Evolutionary conservation across 1,140 invertebrate genomes (phyloP).

Genomic region (Stegodyphus mimosarum): DNA sequence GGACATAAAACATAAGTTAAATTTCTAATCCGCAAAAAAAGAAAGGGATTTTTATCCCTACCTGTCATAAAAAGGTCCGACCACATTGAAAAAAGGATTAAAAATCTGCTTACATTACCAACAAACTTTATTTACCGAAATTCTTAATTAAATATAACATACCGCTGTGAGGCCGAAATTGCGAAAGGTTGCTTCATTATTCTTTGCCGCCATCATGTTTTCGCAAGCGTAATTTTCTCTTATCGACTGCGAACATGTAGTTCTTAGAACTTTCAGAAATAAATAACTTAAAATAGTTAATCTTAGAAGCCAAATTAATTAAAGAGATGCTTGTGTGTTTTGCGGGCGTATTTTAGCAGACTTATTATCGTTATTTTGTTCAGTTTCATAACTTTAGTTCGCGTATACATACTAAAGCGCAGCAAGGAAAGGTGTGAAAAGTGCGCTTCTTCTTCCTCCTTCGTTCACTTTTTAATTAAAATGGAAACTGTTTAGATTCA

Average conservation of each 20-base stretch:
- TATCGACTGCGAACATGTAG: not conserved
- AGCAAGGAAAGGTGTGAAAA: too few species aligned
- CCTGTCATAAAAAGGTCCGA: too few species aligned
- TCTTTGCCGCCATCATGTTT: not conserved
- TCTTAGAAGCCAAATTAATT: not conserved
- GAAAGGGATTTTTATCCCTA: too few species aligned
- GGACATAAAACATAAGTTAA: too few species aligned
- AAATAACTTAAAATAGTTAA: not conserved
- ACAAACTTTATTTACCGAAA: not conserved
- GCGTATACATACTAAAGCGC: too few species aligned
- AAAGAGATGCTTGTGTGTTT: not conserved
- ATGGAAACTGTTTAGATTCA: too few species aligned
- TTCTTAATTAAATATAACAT: not conserved
- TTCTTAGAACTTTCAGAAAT: not conserved
- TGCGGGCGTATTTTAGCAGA: not conserved
- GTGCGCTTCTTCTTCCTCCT: too few species aligned
- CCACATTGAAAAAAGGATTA: too few species aligned
- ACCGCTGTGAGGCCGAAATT: not conserved
- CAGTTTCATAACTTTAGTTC: too few species aligned
- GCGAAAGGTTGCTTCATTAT: not conserved
- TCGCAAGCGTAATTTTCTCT: not conserved
- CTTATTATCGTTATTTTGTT: too few species aligned
- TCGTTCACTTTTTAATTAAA: too few species aligned
- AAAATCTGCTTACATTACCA: too few species aligned
- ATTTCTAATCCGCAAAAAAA: not conserved